These are phyloP conservation scores for Falco cherrug DNA, from an alignment of 2,797 vertebrate genomes.

Conservation along the genomic window DNA sequence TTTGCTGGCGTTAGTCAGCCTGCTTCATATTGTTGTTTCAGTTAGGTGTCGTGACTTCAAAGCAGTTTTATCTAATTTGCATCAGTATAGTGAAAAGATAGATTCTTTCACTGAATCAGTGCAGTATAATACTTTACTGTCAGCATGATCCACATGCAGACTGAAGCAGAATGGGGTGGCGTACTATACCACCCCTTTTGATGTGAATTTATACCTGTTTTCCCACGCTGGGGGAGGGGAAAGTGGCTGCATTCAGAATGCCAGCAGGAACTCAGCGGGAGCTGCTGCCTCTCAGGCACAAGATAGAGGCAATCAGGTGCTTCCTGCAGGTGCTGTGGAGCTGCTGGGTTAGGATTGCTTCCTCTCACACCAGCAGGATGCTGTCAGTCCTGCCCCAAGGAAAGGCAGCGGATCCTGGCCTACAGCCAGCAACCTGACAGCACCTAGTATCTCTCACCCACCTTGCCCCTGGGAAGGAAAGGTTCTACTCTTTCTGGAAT, in stretches of 20 bases:
- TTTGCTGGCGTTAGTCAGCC: background rate
- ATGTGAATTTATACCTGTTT: conserved; percentile 12
- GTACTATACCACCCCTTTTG: background rate
- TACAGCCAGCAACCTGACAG: background rate
- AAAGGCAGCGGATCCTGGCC: background rate
- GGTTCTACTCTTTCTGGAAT: background rate
- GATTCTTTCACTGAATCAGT: background rate
- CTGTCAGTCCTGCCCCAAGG: background rate
- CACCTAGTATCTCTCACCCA: background rate
- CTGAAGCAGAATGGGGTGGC: background rate
- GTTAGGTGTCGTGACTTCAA: background rate
- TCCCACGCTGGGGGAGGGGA: background rate
- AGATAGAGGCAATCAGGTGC: conserved; percentile 7
- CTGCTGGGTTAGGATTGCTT: conserved; percentile 10
- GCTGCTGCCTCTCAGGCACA: background rate
- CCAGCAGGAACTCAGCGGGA: background rate
- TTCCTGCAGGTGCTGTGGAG: background rate
- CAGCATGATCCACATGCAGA: background rate
- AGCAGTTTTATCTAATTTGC: background rate
- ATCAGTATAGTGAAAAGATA: background rate
- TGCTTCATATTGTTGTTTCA: background rate
- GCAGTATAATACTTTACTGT: background rate
- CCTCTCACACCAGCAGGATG: background rate
- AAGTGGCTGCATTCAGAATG: background rate
- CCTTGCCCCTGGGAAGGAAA: background rate